Conservation (phyloP, 2,797 vertebrate species). For the Falco rusticolus region DNA sequence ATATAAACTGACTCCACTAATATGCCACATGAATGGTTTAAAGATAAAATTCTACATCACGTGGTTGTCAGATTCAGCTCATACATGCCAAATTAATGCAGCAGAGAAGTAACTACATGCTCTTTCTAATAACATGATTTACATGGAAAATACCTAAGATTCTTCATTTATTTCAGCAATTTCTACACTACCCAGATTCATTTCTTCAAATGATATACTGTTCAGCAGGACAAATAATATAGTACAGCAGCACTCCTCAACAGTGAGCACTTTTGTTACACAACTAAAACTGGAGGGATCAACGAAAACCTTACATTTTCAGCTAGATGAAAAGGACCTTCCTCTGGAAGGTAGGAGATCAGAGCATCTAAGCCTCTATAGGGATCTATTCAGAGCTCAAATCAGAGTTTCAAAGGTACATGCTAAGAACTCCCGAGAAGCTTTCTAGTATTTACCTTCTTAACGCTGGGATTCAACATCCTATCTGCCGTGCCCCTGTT, state of each 20-base stretch:
- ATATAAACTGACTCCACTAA: neutral
- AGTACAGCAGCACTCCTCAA: neutral
- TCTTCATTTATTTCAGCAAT: neutral
- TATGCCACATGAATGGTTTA: neutral
- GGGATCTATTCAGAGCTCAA: neutral
- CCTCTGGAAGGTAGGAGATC: neutral
- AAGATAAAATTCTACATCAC: neutral
- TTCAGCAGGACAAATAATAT: neutral
- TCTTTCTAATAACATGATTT: neutral
- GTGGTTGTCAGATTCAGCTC: neutral
- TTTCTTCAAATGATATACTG: neutral
- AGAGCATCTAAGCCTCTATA: neutral
- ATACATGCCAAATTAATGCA: neutral
- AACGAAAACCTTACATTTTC: neutral
- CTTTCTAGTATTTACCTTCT: neutral
- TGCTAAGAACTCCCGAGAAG: neutral
- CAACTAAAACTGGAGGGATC: neutral
- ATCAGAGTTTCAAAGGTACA: neutral
- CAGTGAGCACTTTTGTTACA: neutral
- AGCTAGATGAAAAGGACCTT: neutral
- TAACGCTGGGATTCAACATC: neutral
- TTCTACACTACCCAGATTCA: neutral
- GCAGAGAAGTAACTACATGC: neutral
- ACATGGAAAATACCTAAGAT: neutral
- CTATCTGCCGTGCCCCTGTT: neutral